Conservation (phyloP, 2,113 vertebrate species). For the Panthera tigris region DNA sequence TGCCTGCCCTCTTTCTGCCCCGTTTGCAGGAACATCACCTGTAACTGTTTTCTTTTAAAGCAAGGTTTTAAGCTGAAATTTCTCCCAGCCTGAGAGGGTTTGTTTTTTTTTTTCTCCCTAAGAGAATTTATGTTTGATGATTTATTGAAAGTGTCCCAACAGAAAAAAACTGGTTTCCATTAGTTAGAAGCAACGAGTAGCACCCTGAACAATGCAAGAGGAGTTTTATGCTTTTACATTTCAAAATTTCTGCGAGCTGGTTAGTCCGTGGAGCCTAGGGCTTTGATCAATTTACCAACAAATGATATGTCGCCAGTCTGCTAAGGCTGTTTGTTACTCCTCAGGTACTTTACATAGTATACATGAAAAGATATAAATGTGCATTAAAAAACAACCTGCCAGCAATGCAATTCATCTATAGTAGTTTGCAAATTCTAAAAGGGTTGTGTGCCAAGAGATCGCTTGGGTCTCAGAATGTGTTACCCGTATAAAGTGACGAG, state of each 20-base stretch:
- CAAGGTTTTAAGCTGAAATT: not conserved
- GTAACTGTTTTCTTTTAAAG: conserved; percentile 6
- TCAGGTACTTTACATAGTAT: not conserved
- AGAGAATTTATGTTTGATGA: not conserved
- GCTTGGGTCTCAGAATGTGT: not conserved
- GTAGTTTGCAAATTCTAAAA: not conserved
- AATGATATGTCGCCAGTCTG: not conserved
- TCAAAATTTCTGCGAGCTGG: not conserved
- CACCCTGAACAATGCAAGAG: not conserved
- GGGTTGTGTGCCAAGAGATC: not conserved
- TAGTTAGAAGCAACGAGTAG: not conserved
- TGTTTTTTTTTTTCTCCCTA: not conserved
- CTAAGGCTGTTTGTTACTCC: not conserved
- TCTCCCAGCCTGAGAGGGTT: not conserved
- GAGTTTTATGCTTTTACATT: not conserved
- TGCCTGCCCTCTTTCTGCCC: not conserved
- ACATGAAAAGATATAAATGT: not conserved
- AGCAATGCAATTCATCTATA: not conserved
- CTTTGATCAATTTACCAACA: not conserved
- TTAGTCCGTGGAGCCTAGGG: not conserved
- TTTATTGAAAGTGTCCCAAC: conserved; percentile 9
- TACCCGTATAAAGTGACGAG: not conserved
- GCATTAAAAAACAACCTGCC: not conserved
- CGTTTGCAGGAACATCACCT: not conserved
- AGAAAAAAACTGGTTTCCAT: not conserved